Base-by-base conservation (phyloP, 2,113 vertebrate species). In the Dendropsophus ebraccatus region DNA sequence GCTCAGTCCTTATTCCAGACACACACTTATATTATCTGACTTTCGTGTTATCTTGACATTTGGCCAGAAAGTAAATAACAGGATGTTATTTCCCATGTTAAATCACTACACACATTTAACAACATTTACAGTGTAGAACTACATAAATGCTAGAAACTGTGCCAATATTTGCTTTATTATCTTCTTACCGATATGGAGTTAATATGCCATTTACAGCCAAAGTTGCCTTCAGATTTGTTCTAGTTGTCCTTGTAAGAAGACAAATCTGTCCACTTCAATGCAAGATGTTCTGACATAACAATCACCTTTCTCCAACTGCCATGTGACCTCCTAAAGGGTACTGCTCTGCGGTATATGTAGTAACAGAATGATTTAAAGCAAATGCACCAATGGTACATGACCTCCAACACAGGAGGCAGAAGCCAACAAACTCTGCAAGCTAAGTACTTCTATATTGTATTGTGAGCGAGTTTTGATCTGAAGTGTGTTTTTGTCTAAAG, bases 51-150 rank as follows among this genome's bases (percentile, higher is more conserved):
- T 56, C 28, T 32, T 77, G 74, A 77, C 73, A 76, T 76, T 76
- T 77, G 30, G 47, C 49, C n/a, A 45, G 70, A 19, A 74, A 74
- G 21, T 49, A 74, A 74, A 74, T 74, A 49, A 47, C 72, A 74
- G 72, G 6, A 74, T 74, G 41, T 25, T 47, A 70, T 70, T 70
- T 23, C 67, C 67, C 32, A 41, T 70, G 67, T 70, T 70, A 37
- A 70, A 23, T 41, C 67, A 16, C 5, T 37, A 41, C 19, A 6
- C 19, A 12, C 35, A 41, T 41, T 23, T 70, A 23, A 23, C 35
- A 41, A 11, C 35, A 70, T 70, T 25, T 30, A 41, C 67, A 10
- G 35, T 35, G 32, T 37, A 37, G 35, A 70, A 41, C 3, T 70
- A 41, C 35, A 70, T 70, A 23, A 41, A 21, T 19, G 30, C 21